These are phyloP conservation scores for Galerucella calmariensis DNA, from an alignment of 2,888 invertebrate species.

Conservation along the genomic window DNA sequence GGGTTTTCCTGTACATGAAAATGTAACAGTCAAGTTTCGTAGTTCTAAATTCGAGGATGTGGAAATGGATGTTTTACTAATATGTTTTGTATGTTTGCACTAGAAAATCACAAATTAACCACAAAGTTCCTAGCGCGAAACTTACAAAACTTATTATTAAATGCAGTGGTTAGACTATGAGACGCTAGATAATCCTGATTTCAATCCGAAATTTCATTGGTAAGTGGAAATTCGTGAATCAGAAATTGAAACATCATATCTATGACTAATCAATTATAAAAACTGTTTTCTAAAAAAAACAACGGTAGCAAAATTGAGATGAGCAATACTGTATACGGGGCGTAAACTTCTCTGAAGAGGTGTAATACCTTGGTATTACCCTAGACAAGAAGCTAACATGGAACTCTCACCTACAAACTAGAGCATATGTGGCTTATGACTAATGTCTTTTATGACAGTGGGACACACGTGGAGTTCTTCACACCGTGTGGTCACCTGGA, in stretches of 20 bases:
- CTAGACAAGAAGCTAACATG: too few relatives aligned
- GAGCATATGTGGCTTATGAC: too few relatives aligned
- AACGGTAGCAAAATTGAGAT: too few relatives aligned
- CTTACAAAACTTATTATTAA: conserved; percentile 9
- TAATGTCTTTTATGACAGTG: too few relatives aligned
- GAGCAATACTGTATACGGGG: too few relatives aligned
- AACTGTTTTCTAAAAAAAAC: too few relatives aligned
- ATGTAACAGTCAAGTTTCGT: neutral
- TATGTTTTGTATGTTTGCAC: conserved; percentile 11
- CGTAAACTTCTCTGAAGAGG: too few relatives aligned
- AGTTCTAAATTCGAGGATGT: conserved; percentile 14
- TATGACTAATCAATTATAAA: too few relatives aligned
- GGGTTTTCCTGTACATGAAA: neutral
- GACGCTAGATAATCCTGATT: neutral
- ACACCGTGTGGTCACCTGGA: too few relatives aligned
- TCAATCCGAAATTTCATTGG: neutral
- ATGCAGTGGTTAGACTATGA: conserved; percentile 2
- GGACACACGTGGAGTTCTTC: too few relatives aligned
- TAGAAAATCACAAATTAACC: conserved; percentile 13
- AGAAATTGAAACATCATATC: neutral
- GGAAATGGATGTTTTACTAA: neutral
- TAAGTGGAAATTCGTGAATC: neutral
- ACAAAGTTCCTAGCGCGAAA: neutral
- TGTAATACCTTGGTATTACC: too few relatives aligned
- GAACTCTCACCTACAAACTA: too few relatives aligned